Base-by-base conservation (phyloP, 1,140 invertebrate species). In the Galendromus occidentalis region DNA sequence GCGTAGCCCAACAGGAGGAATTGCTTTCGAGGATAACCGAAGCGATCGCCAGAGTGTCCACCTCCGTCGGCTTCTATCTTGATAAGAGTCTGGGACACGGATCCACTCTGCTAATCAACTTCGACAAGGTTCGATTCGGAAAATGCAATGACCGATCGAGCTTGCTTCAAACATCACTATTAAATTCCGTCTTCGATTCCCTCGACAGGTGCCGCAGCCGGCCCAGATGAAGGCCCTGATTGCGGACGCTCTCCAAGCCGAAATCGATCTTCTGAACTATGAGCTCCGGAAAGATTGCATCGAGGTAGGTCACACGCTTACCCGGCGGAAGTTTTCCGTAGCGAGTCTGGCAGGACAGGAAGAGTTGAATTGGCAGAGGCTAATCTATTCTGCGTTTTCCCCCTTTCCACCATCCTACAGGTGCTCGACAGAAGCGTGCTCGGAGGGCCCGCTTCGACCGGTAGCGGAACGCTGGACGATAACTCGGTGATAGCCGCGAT, bases 181-280 rank as follows among this genome's bases (percentile, higher is more conserved):
- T 6, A n/a, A n/a, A n/a, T n/a, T n/a, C n/a, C n/a, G 4, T 39
- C 33, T 39, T 9, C 33, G 4, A 9, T 39, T 39, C 33, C 33
- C 9, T 39, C 33, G 33, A n/a, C 33, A 39, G 33, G 33, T 59
- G 12, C 51, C 51, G 1, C 25, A 59, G 25, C 51, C 51, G 33
- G 51, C n/a, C 2, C 51, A 59, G 33, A 59, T 59, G 51, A 59
- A 59, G 22, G 51, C 51, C 17, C 20, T 59, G 14, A 59, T 59
- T 1, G 51, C 51, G 25, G 51, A 59, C 2, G 51, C 51, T 14
- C 51, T 59, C 22, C 51, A 59, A 25, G 25, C 51, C 22, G 51
- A 59, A 29, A 59, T 59, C 33, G 51, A 59, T 59, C 33, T 59
- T 25, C 51, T 59, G 25, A 59, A 59, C 22, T 59, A 59, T 22